Evolutionary conservation across 2,888 invertebrate species (phyloP), one percentile per base, ranked within the genome.

Genomic region (Petrophora chlorosata): DNA sequence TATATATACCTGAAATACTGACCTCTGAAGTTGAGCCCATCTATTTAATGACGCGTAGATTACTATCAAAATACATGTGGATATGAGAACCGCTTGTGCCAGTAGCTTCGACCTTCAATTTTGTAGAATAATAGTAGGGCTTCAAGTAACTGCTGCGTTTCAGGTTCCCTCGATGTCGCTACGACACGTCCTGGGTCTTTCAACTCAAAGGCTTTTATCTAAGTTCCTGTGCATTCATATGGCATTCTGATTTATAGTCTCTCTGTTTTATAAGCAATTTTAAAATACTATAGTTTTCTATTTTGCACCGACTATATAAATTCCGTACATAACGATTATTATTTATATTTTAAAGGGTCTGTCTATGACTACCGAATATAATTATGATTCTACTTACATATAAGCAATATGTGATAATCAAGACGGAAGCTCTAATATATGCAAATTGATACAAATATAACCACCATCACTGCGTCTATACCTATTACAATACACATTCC

Each of bases 141-240:
- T 42, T 39, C 42, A 5, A 40, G 3, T 10, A 29, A 34, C 3
- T 26, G 39, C 49, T 48, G 14, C 8, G 10, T 5, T 38, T 13
- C 32, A 42, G 32, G 33, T 34, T 28, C 32, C n/a, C 16, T 40
- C 35, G 13, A 16, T 36, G 41, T n/a, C 7, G 13, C 14, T 26
- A 17, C 23, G 28, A 35, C 25, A n/a, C 5, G 48, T 43, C 53
- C 55, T 63, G 48, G 60, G 66, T 71, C 63, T 66, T 69, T 70
- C 61, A 70, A 67, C 71, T 70, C 58, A 19, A 47, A 28, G 30
- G 34, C 38, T 30, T 39, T 50, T 39, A 39, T 50, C 34, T 50
- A 16, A 22, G 16, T 17, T n/a, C 9, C 28, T 49, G 12, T 39
- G 29, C 7, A 35, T 44, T 39, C 29, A 39, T 34, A 40, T 23